phyloP scores from a whole-genome alignment of 1,140 invertebrate species.

The Halotydeus destructor region DNA sequence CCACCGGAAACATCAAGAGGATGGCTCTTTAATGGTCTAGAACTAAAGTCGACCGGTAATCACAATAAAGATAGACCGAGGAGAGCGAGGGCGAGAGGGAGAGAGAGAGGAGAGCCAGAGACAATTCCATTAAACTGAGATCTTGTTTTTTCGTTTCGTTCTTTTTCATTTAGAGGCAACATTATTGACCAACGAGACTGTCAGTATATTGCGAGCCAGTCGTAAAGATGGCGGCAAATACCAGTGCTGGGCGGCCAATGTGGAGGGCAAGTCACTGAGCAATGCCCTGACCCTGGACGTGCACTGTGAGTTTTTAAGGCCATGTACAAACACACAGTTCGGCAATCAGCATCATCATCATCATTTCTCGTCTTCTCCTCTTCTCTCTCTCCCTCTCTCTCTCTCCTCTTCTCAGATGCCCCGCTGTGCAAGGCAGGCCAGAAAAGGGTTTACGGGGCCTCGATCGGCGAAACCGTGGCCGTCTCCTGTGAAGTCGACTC shows the following conservation, averaged over 20 bases:
- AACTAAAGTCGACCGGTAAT: too few species aligned
- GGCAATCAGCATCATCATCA: not conserved
- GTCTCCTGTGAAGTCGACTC: constrained; percentile 20
- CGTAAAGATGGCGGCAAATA: constrained; percentile 13
- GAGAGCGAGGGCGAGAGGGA: too few species aligned
- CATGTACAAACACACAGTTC: not conserved
- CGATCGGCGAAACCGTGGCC: constrained; percentile 17
- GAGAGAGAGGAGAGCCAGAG: too few species aligned
- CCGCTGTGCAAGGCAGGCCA: constrained; percentile 18
- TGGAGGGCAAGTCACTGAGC: constrained; percentile 13
- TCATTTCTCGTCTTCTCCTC: not conserved
- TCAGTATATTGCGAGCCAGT: constrained; percentile 9
- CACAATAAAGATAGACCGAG: too few species aligned
- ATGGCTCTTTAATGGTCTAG: too few species aligned
- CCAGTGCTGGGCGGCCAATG: constrained; percentile 14
- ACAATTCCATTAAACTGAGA: too few species aligned
- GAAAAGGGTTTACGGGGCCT: constrained; percentile 16
- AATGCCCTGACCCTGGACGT: constrained; percentile 15
- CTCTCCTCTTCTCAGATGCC: constrained; percentile 13
- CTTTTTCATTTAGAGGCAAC: too few species aligned
- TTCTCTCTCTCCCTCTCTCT: not conserved
- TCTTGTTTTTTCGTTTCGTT: too few species aligned
- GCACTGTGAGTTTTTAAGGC: constrained; percentile 16
- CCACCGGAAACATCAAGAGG: too few species aligned
- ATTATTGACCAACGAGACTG: constrained; percentile 7